Conservation (phyloP, 2,113 vertebrate species). For the Crocuta crocuta region DNA sequence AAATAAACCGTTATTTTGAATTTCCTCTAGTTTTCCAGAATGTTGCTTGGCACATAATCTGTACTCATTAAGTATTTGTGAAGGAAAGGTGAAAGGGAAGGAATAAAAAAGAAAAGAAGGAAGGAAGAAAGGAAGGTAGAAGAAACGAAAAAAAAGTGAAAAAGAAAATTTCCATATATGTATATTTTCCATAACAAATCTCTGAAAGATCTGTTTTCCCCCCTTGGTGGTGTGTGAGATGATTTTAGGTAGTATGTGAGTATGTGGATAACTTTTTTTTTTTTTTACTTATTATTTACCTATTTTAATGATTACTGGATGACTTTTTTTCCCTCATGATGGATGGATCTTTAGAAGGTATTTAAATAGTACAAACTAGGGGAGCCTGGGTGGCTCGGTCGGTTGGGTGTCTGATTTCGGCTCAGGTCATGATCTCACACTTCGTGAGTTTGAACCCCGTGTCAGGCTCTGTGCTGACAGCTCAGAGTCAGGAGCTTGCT, state of each 20-base stretch:
- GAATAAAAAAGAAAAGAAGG: not conserved
- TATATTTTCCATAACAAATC: not conserved
- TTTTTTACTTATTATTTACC: not conserved
- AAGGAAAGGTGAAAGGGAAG: not conserved
- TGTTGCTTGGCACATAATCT: not conserved
- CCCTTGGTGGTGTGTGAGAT: not conserved
- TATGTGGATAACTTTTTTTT: not conserved
- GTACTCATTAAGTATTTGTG: not conserved
- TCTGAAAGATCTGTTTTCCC: not conserved
- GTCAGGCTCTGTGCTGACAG: no score
- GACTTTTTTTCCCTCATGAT: not conserved
- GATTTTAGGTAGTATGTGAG: not conserved
- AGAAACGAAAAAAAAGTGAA: not conserved
- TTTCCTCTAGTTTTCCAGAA: not conserved
- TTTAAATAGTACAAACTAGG: conserved; percentile 12
- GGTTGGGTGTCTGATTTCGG: no score
- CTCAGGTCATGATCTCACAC: no score
- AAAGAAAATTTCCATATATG: not conserved
- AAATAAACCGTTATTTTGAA: not conserved
- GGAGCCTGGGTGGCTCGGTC: no score
- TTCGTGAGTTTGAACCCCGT: no score
- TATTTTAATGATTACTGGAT: not conserved
- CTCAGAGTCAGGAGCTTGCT: no score
- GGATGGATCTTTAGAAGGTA: not conserved
- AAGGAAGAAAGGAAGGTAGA: no score